phyloP scores from a whole-genome alignment of 2,888 invertebrate species.

The Drosophila seclusa region DNA sequence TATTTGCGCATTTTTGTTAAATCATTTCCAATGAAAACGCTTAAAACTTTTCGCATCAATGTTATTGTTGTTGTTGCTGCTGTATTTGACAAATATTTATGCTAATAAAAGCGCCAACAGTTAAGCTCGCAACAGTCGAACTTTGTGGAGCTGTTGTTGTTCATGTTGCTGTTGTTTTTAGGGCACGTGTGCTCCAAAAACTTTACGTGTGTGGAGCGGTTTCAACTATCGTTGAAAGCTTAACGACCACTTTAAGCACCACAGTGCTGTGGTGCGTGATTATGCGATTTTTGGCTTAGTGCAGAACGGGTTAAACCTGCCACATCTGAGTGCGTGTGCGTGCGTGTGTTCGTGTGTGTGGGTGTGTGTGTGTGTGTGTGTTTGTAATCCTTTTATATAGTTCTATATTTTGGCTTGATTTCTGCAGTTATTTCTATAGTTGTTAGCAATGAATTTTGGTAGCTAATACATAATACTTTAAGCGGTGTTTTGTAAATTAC shows the following conservation, averaged over 20 bases:
- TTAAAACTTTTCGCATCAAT: slow-evolving; percentile 75
- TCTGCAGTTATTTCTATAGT: background rate
- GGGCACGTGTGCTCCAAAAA: slow-evolving; percentile 49
- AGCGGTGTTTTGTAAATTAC: background rate
- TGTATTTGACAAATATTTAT: slow-evolving; percentile 76
- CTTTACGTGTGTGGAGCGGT: slow-evolving; percentile 33
- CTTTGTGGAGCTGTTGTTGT: slow-evolving; percentile 35
- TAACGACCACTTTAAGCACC: slow-evolving; percentile 66
- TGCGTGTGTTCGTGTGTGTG: too few species aligned
- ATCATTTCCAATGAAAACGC: slow-evolving; percentile 75
- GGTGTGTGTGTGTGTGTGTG: background rate
- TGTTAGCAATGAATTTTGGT: background rate
- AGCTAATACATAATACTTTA: background rate
- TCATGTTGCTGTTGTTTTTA: slow-evolving; percentile 20
- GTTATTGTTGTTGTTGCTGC: slow-evolving; percentile 57
- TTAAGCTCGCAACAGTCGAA: slow-evolving; percentile 54
- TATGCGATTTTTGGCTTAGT: slow-evolving; percentile 49
- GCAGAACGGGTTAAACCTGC: slow-evolving; percentile 14
- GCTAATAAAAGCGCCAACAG: slow-evolving; percentile 71
- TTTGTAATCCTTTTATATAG: slow-evolving; percentile 15
- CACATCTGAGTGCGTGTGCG: background rate
- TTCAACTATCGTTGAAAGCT: slow-evolving; percentile 58
- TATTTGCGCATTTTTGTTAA: slow-evolving; percentile 60
- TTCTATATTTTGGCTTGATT: background rate
- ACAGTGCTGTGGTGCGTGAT: slow-evolving; percentile 52